A percentile compares a stretch with the other conserved stretches of the same genome.
Conservation (phyloP, 2,797 vertebrate genomes). For the Sebastiscus tertius region DNA sequence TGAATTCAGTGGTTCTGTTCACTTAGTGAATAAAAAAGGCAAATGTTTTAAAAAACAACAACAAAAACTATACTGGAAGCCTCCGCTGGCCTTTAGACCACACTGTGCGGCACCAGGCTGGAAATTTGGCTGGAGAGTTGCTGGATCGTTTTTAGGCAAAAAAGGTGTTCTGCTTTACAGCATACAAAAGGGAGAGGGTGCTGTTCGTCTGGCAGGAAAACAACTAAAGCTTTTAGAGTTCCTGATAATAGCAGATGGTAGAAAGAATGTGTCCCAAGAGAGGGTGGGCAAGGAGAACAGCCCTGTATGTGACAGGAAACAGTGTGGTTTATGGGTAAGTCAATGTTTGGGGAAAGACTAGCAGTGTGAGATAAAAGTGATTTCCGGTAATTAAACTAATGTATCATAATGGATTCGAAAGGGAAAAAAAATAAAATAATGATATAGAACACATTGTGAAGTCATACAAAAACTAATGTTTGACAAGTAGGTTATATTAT, state of each 20-base stretch:
- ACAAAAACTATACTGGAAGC: background rate
- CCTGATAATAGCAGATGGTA: constrained; percentile 59
- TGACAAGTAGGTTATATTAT: background rate
- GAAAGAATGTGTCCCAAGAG: constrained; percentile 27
- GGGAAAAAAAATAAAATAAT: background rate
- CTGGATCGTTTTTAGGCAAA: constrained; percentile 11
- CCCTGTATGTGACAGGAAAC: constrained; percentile 27
- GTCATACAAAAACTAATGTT: background rate
- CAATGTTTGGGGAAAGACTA: constrained; percentile 8
- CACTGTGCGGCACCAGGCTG: background rate
- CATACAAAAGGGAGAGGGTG: constrained; percentile 5
- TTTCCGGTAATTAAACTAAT: constrained; percentile 38
- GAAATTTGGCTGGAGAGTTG: background rate
- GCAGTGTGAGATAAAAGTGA: constrained; percentile 27
- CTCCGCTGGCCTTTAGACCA: background rate
- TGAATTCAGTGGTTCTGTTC: background rate
- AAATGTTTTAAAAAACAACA: background rate
- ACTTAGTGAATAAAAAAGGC: background rate
- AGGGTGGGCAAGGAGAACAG: constrained; percentile 19
- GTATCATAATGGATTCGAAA: constrained; percentile 15
- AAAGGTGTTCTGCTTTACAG: constrained; percentile 5
- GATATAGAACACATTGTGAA: background rate
- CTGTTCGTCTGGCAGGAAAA: constrained; percentile 20
- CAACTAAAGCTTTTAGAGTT: constrained; percentile 35
- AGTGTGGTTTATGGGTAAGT: constrained; percentile 39